Evolutionary conservation across 2,888 invertebrate genomes (phyloP).

Genomic region (Myathropa florea): DNA sequence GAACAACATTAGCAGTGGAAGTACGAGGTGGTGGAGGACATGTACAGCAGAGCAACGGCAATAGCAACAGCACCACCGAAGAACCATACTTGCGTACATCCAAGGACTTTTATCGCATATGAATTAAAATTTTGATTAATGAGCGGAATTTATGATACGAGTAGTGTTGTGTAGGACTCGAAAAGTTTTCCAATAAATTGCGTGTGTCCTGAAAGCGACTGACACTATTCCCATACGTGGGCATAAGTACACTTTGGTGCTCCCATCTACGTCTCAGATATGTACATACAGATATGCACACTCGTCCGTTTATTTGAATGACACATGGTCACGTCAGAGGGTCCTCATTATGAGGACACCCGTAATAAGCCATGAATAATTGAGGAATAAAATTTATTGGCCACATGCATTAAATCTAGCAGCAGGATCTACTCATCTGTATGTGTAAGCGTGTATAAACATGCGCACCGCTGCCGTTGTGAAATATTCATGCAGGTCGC

Average conservation of each 20-base stretch:
- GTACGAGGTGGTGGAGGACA: background rate
- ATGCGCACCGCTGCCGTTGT: background rate
- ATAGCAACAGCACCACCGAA: background rate
- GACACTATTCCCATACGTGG: slow-evolving; percentile 56
- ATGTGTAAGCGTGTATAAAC: background rate
- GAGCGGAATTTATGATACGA: slow-evolving; percentile 68
- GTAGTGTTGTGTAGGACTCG: slow-evolving; percentile 45
- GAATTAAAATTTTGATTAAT: slow-evolving; percentile 71
- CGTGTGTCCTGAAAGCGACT: slow-evolving; percentile 58
- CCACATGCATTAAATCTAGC: slow-evolving; percentile 41
- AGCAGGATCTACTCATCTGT: background rate
- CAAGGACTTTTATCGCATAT: slow-evolving; percentile 66
- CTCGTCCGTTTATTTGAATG: slow-evolving; percentile 20
- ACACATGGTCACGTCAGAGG: slow-evolving; percentile 34
- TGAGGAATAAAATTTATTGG: slow-evolving; percentile 60
- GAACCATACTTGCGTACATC: background rate
- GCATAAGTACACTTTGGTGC: slow-evolving; percentile 6
- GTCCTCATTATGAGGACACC: slow-evolving; percentile 25
- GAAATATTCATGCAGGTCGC: slow-evolving; percentile 43
- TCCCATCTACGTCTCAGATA: background rate
- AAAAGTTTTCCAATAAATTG: slow-evolving; percentile 70
- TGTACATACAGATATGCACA: background rate
- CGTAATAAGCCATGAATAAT: slow-evolving; percentile 59
- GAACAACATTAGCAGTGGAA: slow-evolving; percentile 1
- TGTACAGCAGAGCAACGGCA: background rate